phyloP scores from a whole-genome alignment of 2,888 invertebrate species.

The Dolichopus griseipennis region DNA sequence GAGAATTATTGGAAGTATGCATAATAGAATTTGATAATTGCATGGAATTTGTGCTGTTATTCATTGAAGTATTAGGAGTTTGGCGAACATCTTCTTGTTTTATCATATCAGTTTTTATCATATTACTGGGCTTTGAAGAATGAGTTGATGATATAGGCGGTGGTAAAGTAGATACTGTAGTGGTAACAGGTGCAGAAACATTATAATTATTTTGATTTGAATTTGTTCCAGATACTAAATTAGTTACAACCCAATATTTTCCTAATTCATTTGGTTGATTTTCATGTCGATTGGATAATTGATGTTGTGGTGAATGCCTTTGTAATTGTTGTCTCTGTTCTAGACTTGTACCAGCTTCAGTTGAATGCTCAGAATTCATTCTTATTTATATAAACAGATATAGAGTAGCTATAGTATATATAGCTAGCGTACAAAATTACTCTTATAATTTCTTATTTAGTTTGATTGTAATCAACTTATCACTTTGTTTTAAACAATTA shows the following conservation, averaged over 20 bases:
- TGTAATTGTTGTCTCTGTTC: not conserved
- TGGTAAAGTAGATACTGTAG: conserved; percentile 28
- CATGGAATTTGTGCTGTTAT: conserved; percentile 26
- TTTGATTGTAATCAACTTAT: not conserved
- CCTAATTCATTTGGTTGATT: conserved; percentile 42
- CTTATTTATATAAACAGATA: conserved; percentile 6
- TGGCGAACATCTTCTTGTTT: conserved; percentile 25
- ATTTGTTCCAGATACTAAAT: conserved; percentile 56
- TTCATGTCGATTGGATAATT: not conserved
- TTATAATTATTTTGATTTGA: conserved; percentile 28
- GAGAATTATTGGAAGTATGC: conserved; percentile 27
- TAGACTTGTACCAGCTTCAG: conserved; percentile 1
- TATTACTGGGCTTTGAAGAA: conserved; percentile 23
- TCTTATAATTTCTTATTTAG: not conserved
- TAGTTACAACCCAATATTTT: conserved; percentile 77
- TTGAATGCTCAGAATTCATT: not conserved
- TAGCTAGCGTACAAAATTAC: conserved; percentile 2
- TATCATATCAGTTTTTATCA: conserved; percentile 23
- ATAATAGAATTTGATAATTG: conserved; percentile 32
- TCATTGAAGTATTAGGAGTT: conserved; percentile 22
- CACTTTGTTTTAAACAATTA: not conserved
- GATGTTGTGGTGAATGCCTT: not conserved
- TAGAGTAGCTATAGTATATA: not conserved
- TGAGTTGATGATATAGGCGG: conserved; percentile 27
- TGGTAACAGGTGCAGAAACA: conserved; percentile 25